A percentile compares a stretch with the other conserved stretches of the same genome.
phyloP scores from a whole-genome alignment of 1,140 invertebrate genomes.

The Drosophila ambigua region DNA sequence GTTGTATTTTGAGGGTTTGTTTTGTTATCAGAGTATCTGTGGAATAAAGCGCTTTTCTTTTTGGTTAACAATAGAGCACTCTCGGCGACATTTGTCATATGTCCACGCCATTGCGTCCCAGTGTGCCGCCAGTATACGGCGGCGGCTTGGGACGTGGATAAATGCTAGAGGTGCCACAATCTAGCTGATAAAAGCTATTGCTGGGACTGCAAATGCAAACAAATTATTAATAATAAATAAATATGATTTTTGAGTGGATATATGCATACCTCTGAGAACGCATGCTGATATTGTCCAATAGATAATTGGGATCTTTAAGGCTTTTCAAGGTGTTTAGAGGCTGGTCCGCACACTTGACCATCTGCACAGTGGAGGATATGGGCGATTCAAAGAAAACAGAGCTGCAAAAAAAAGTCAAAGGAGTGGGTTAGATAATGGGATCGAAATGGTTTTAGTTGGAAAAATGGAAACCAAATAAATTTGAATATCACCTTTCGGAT shows the following conservation, averaged over 20 bases:
- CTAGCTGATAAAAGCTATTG: constrained; percentile 76
- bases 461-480: not conserved
- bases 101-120: constrained; percentile 68
- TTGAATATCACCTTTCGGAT: constrained; percentile 40
- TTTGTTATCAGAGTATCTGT: not conserved
- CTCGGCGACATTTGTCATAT: constrained; percentile 83
- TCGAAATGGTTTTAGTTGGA: no score
- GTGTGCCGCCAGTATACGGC: constrained; percentile 75
- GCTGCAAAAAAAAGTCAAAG: constrained; percentile 26
- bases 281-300: constrained; percentile 77
- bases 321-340: constrained; percentile 78
- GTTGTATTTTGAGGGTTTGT: constrained; percentile 3
- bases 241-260: not conserved
- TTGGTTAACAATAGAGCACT: constrained; percentile 75
- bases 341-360: constrained; percentile 83
- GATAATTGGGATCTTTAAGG: constrained; percentile 78
- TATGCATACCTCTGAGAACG: constrained; percentile 68
- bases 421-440: no score
- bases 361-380: constrained; percentile 79
- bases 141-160: constrained; percentile 80
- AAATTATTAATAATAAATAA: not conserved
- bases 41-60: not conserved
- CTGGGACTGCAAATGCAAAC: constrained; percentile 54
- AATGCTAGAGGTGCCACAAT: constrained; percentile 64
- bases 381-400: constrained; percentile 57